A percentile compares a stretch with the other conserved stretches of the same genome.
Evolutionary conservation across 37 sponge, comb jelly and placozoan genomes (phyloP).

Genomic region (Tethya wilhelma): DNA sequence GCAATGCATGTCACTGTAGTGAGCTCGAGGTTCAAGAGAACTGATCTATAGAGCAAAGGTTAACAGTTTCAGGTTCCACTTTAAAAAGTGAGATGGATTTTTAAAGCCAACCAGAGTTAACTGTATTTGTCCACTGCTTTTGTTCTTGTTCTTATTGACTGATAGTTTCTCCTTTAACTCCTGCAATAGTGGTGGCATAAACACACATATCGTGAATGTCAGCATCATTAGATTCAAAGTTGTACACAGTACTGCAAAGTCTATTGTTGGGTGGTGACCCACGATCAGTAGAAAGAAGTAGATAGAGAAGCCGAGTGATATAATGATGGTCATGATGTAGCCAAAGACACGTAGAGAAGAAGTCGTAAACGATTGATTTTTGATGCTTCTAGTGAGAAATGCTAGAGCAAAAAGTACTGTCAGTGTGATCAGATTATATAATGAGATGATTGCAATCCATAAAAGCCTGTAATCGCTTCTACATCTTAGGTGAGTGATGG

Average conservation of each 20-base stretch:
- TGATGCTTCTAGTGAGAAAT: not conserved
- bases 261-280: not conserved
- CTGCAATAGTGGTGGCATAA: slow-evolving; percentile 22
- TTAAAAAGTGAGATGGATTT: no score
- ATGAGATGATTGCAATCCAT: not conserved
- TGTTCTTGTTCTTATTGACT: no score
- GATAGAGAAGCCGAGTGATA: not conserved
- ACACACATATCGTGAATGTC: not conserved
- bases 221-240: not conserved
- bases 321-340: not conserved
- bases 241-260: not conserved
- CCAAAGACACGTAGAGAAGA: not conserved
- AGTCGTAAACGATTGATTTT: not conserved
- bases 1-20: no score
- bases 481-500: not conserved
- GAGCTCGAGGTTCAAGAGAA: no score
- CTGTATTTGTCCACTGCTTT: no score
- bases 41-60: no score
- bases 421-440: not conserved
- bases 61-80: no score
- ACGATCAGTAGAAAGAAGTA: not conserved
- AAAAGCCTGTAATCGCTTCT: not conserved
- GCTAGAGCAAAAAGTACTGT: not conserved
- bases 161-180: no score
- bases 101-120: no score